These are phyloP conservation scores for Tragelaphus buxtoni DNA, from an alignment of 2,113 vertebrate species.

Conservation along the genomic window DNA sequence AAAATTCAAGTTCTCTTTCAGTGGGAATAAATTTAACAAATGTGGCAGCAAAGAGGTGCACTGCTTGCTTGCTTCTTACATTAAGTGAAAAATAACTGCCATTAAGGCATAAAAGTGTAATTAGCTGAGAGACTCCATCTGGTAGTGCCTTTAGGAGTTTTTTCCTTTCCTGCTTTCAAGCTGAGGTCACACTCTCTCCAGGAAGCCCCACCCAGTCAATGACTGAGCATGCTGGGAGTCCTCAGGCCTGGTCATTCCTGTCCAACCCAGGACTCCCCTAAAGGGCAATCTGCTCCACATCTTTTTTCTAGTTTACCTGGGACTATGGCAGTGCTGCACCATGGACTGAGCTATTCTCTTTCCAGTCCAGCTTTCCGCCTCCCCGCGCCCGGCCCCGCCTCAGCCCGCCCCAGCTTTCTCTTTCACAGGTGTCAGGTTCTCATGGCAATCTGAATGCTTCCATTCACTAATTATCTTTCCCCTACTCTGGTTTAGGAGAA, in stretches of 20 bases:
- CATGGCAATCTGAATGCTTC: not conserved
- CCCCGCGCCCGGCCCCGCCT: not conserved
- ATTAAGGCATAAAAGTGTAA: not conserved
- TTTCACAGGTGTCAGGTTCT: not conserved
- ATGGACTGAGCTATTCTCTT: rapidly evolving
- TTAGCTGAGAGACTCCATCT: not conserved
- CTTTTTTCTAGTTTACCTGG: not conserved
- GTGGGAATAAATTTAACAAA: not conserved
- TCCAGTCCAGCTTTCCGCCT: not conserved
- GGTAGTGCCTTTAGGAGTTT: rapidly evolving
- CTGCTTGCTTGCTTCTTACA: not conserved
- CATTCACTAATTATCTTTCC: too few species aligned
- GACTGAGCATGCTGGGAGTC: not conserved
- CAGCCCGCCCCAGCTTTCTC: too few species aligned
- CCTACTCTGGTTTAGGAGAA: not conserved
- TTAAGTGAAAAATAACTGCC: not conserved
- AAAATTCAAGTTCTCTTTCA: not conserved
- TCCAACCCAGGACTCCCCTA: not conserved
- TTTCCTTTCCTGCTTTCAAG: not conserved
- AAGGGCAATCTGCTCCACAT: not conserved
- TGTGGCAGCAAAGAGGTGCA: not conserved
- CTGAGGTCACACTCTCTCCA: not conserved
- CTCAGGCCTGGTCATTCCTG: not conserved
- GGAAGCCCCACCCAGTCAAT: not conserved
- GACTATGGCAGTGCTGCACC: not conserved